Conservation (phyloP, 2,888 invertebrate species). For the Andrena fulva region DNA sequence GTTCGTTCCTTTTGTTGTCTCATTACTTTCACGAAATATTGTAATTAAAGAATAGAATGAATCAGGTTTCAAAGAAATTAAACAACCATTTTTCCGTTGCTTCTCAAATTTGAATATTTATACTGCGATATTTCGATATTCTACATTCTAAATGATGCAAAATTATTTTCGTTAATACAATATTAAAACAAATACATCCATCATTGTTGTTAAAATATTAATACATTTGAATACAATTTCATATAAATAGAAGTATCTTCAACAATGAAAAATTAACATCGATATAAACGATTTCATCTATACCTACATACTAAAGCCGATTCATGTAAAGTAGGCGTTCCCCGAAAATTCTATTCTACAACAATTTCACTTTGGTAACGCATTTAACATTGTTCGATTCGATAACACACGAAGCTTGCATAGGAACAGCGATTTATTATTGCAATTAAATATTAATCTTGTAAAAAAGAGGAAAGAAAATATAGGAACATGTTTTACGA, state of each 20-base stretch:
- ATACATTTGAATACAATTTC: conserved; percentile 1
- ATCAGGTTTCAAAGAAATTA: not conserved
- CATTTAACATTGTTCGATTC: not conserved
- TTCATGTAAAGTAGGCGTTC: not conserved
- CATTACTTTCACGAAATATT: not conserved
- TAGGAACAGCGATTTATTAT: conserved; percentile 66
- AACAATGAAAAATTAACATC: not conserved
- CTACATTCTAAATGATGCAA: not conserved
- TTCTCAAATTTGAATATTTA: conserved; percentile 6
- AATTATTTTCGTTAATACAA: conserved; percentile 29
- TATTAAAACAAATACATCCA: conserved; percentile 1
- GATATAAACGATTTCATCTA: not conserved
- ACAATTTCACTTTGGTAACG: not conserved
- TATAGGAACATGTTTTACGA: conserved; percentile 62
- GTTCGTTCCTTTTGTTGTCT: not conserved
- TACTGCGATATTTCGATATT: not conserved
- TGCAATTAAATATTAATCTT: conserved; percentile 46
- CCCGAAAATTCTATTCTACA: not conserved
- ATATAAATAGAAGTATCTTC: conserved; percentile 15
- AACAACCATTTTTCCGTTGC: not conserved
- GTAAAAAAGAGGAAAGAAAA: conserved; percentile 15
- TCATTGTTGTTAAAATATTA: conserved; percentile 26
- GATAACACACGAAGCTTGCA: conserved; percentile 18
- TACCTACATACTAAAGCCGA: not conserved
- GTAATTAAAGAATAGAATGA: not conserved